A percentile compares a stretch with the other conserved stretches of the same genome.
Conservation (phyloP, 35 echinoderm and acorn worm genomes). For the Hemicentrotus pulcherrimus region DNA sequence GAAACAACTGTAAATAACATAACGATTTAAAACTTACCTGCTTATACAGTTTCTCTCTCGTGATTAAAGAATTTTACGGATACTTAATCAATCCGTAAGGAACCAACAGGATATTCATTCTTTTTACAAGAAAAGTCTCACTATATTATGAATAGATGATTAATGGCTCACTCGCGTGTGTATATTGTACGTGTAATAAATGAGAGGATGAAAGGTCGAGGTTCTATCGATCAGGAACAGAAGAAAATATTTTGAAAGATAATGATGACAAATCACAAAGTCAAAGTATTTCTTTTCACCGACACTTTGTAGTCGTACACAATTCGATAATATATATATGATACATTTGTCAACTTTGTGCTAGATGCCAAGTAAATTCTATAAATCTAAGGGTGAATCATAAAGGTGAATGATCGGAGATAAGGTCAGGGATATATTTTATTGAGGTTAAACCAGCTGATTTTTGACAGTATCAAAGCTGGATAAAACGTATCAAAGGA, state of each 20-base stretch:
- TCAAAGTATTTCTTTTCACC: neutral
- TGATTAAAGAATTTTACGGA: too few relatives aligned
- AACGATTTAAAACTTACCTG: too few relatives aligned
- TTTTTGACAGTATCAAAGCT: conserved; percentile 5
- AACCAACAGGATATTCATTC: neutral
- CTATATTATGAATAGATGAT: neutral
- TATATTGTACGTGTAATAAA: neutral
- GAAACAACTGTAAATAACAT: too few relatives aligned
- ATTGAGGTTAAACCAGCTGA: conserved; percentile 17
- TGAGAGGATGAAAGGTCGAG: neutral
- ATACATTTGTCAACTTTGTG: neutral
- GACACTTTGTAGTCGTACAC: neutral
- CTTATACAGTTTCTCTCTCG: too few relatives aligned
- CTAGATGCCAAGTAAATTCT: neutral
- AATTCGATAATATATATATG: neutral
- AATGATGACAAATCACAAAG: neutral
- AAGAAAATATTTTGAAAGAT: neutral
- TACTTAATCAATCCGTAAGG: neutral
- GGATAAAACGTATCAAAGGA: neutral
- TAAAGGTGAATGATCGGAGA: neutral
- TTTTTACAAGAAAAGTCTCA: neutral
- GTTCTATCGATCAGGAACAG: neutral
- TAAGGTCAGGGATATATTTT: neutral
- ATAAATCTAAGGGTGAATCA: neutral
- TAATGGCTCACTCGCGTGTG: neutral